Evolutionary conservation across 2,888 invertebrate species (phyloP).

Genomic region (Himalopsyche anomala): DNA sequence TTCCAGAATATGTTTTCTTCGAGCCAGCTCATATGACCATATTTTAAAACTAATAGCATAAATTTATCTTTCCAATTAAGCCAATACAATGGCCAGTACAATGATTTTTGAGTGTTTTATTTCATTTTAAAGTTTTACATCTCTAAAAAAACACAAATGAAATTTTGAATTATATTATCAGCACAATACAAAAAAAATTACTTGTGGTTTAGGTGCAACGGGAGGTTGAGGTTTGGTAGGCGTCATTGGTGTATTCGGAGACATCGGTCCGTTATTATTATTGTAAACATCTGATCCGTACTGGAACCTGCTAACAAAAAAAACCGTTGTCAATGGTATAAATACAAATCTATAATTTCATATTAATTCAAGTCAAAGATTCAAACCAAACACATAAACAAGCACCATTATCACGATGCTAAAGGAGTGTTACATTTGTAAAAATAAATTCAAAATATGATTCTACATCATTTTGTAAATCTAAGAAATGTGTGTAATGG

Average conservation of each 20-base stretch:
- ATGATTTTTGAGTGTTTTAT: no score
- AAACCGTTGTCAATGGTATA: conserved; percentile 50
- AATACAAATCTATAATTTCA: not conserved
- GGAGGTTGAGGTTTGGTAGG: conserved; percentile 77
- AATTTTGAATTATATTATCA: conserved; percentile 3
- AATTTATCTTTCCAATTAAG: no score
- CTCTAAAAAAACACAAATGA: no score
- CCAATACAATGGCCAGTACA: no score
- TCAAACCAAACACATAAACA: not conserved
- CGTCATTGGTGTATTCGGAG: conserved; percentile 73
- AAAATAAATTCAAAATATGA: no score
- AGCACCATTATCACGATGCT: not conserved
- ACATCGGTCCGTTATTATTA: conserved; percentile 68
- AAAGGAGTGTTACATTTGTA: no score
- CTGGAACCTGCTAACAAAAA: conserved; percentile 59
- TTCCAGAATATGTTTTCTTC: no score
- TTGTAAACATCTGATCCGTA: conserved; percentile 58
- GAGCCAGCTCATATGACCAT: no score
- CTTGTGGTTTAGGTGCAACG: conserved; percentile 78
- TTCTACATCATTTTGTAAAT: not conserved
- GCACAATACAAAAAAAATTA: conserved; percentile 64
- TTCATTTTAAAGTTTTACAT: no score
- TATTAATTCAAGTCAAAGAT: not conserved
- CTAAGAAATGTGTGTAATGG: not conserved
- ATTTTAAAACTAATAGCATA: no score